phyloP scores from a whole-genome alignment of 2,113 vertebrate species.

The Okapia johnstoni region DNA sequence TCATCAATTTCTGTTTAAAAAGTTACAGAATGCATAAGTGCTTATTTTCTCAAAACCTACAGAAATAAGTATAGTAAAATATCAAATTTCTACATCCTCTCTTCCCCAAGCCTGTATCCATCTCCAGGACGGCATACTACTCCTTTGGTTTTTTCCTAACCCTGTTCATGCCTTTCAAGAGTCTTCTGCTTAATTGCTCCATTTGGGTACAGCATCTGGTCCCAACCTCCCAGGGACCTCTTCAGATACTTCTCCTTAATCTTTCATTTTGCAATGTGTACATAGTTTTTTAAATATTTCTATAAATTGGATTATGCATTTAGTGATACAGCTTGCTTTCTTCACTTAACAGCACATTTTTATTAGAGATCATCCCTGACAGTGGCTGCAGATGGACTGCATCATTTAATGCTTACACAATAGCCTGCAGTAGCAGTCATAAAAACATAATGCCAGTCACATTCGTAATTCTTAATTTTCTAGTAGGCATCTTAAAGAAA shows the following conservation, averaged over 20 bases:
- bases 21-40: not conserved
- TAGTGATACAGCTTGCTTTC: not conserved
- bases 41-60: not conserved
- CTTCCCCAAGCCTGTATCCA: not conserved
- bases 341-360: not conserved
- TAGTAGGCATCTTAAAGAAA: not conserved
- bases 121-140: not conserved
- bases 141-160: not conserved
- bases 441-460: not conserved
- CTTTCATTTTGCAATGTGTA: not conserved
- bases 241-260: not conserved
- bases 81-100: not conserved
- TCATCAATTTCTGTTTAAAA: not conserved
- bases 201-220: not conserved
- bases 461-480: not conserved
- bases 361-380: not conserved
- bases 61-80: not conserved
- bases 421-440: accelerated
- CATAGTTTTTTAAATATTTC: not conserved
- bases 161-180: not conserved
- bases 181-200: not conserved
- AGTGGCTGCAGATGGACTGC: not conserved
- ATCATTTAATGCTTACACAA: no score
- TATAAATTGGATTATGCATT: not conserved
- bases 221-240: not conserved